phyloP scores from a whole-genome alignment of 2,888 invertebrate genomes.

The Barypeithes pellucidus region DNA sequence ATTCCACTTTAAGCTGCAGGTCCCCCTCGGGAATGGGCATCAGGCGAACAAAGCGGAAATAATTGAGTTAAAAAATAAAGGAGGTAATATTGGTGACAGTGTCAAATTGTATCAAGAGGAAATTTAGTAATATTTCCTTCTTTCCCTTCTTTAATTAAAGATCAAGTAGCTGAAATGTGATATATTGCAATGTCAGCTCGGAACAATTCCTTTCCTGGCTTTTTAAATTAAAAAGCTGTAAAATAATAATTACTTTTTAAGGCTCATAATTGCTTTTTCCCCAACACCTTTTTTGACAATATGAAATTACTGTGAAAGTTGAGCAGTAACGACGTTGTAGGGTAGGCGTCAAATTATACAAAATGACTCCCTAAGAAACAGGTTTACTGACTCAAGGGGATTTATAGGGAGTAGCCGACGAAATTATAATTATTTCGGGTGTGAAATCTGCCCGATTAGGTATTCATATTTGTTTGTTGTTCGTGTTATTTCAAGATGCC shows the following conservation, averaged over 20 bases:
- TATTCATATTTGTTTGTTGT: too few species aligned
- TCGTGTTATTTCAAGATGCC: too few species aligned
- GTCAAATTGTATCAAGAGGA: constrained; percentile 1
- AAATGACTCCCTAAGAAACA: too few species aligned
- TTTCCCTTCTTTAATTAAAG: constrained; percentile 3
- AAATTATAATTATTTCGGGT: too few species aligned
- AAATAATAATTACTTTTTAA: constrained; percentile 8
- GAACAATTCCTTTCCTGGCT: background rate
- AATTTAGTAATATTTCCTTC: background rate
- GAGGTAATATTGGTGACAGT: background rate
- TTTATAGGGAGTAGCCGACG: too few species aligned
- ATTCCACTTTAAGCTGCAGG: too few species aligned
- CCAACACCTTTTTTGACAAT: background rate
- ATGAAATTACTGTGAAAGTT: background rate
- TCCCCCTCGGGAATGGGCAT: too few species aligned
- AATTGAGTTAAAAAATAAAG: background rate
- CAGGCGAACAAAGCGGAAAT: too few species aligned
- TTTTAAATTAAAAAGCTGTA: constrained; percentile 2
- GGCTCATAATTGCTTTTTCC: background rate
- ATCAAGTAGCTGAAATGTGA: background rate
- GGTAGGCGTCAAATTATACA: too few species aligned
- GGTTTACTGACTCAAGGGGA: too few species aligned
- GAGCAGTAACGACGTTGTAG: background rate
- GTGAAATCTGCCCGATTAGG: too few species aligned
- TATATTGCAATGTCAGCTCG: background rate